Percentiles rank a stretch among this genome's conserved stretches.
Evolutionary conservation across 2,888 invertebrate genomes (phyloP).

Genomic region (Tromatobia lineatoria): DNA sequence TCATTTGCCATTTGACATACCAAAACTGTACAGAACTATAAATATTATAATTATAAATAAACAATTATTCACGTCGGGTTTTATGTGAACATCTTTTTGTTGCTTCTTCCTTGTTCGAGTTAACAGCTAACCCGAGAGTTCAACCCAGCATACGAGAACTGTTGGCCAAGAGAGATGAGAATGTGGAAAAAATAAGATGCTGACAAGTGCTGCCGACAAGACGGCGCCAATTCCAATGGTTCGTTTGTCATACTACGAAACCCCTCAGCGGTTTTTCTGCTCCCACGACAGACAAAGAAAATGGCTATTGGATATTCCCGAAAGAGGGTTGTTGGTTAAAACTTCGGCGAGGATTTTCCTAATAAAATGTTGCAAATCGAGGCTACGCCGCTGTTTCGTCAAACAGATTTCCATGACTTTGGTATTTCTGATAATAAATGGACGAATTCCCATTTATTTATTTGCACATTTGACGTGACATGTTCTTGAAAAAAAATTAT

Average conservation of each 20-base stretch:
- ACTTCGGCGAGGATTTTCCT: background rate
- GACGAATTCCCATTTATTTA: too few species aligned
- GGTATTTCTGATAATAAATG: too few species aligned
- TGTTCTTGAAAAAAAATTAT: too few species aligned
- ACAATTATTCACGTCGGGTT: too few species aligned
- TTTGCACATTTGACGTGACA: too few species aligned
- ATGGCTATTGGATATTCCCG: background rate
- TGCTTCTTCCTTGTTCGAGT: background rate
- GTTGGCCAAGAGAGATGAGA: conserved; percentile 3
- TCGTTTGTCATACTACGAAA: conserved; percentile 44
- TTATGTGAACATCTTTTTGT: too few species aligned
- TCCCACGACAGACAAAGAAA: conserved; percentile 3
- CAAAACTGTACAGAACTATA: too few species aligned
- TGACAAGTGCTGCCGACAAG: conserved; percentile 25
- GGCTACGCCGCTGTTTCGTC: background rate
- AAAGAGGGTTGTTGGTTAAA: background rate
- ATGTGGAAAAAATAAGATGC: conserved; percentile 42
- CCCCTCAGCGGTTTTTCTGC: conserved; percentile 3
- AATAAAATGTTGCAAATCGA: background rate
- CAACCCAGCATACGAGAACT: conserved; percentile 8
- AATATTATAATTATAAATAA: too few species aligned
- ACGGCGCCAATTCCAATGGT: conserved; percentile 53
- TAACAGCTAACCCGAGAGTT: conserved; percentile 26
- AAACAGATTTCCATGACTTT: too few species aligned
- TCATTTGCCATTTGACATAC: too few species aligned